Conservation (phyloP, 1,140 invertebrate species). For the Chlorops oryzae region DNA sequence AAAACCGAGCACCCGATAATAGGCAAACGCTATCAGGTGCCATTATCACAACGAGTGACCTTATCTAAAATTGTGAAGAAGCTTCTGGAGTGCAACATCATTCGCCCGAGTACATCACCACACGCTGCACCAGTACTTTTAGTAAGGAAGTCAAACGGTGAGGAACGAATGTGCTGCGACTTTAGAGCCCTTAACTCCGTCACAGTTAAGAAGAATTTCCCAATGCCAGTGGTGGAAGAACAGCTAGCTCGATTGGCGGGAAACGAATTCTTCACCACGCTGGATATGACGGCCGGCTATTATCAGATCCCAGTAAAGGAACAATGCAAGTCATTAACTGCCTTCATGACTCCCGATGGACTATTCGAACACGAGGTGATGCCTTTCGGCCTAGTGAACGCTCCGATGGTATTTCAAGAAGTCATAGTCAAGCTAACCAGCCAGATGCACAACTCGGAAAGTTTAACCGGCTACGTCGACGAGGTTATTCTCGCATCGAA, state of each 20-base stretch:
- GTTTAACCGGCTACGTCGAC: slow-evolving; percentile 13
- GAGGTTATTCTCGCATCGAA: slow-evolving; percentile 17
- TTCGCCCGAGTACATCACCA: slow-evolving; percentile 44
- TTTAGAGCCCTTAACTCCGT: slow-evolving; percentile 31
- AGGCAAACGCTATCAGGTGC: slow-evolving; percentile 15
- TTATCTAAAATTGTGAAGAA: slow-evolving; percentile 15
- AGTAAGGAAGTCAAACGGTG: slow-evolving; percentile 49
- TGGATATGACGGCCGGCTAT: slow-evolving; percentile 50
- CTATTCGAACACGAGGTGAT: slow-evolving; percentile 38
- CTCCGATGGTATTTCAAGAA: slow-evolving; percentile 45
- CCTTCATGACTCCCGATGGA: slow-evolving; percentile 23
- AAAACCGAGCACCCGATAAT: slow-evolving; percentile 11
- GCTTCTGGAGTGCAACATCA: slow-evolving; percentile 38
- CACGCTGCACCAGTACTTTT: slow-evolving; percentile 50
- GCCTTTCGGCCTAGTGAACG: slow-evolving; percentile 50
- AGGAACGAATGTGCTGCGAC: slow-evolving; percentile 25
- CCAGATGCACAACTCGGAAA: neutral
- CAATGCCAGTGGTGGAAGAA: slow-evolving; percentile 51
- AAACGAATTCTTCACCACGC: slow-evolving; percentile 39
- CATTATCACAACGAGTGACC: slow-evolving; percentile 11
- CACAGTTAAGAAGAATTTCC: slow-evolving; percentile 44
- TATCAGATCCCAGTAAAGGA: slow-evolving; percentile 45
- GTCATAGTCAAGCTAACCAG: slow-evolving; percentile 1
- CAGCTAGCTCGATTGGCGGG: slow-evolving; percentile 42
- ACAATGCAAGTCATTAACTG: slow-evolving; percentile 12